Base-by-base conservation (phyloP, 1,140 invertebrate species). In the Polypedilum vanderplanki region DNA sequence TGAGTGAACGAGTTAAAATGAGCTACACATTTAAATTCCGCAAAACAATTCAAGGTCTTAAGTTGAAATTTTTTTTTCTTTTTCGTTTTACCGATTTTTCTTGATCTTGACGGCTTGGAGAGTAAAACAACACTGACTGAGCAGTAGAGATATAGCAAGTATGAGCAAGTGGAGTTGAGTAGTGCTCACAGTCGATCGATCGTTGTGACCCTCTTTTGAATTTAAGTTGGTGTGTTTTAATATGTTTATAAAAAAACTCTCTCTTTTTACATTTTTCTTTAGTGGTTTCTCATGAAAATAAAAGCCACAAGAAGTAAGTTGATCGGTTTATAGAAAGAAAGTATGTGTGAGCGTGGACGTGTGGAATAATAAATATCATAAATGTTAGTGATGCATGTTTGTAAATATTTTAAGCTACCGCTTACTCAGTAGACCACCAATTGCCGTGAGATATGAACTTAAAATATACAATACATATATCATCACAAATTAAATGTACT, bases 161-260 rank as follows among this genome's bases (percentile, higher is more conserved):
- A 33, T 33, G 24, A 33, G 24, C 24, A 33, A 33, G 24, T 33
- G 24, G 24, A 33, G 24, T 33, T 46, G 41, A 46, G 41, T 46
- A n/a, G 24, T 57, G 12, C n/a, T 57, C 12, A 57, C 10, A 4
- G 46, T 33, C 8, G 46, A n/a, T 57, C 46, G 46, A 57, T 57
- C 46, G 46, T 57, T 57, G 46, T 57, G 46, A 57, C 46, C 46
- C 46, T 57, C 46, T 57, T 57, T 57, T 15, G 12, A 57, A 57
- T 57, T 57, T 57, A 57, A 57, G 46, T 57, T 57, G n/a, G 46
- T 57, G 46, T 33, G 24, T 5, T 33, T 33, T 33, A 33, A 33
- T 33, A 33, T 33, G 24, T 57, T 57, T 57, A 57, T 57, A 57
- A 57, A 12, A 46, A 57, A 57, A 57, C 7, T 12, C 46, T 57